Percentiles rank a stretch among this genome's conserved stretches.
phyloP scores from a whole-genome alignment of 2,797 vertebrate species.

The Rhinella marina region DNA sequence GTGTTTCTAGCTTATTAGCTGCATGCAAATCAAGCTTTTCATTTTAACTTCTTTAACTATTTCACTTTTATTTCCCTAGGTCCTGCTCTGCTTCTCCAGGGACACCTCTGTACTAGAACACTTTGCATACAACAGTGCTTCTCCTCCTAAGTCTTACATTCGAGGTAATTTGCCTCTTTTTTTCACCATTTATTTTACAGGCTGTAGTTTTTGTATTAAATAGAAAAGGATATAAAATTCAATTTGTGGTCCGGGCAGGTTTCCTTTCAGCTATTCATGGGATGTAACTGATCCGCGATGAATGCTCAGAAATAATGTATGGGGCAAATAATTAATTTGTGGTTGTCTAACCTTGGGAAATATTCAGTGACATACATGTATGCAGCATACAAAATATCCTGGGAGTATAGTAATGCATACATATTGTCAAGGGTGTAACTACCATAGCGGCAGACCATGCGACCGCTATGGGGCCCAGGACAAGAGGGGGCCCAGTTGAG shows the following conservation, averaged over 20 bases:
- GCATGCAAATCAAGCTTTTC: neutral
- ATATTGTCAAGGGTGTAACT: too few relatives aligned
- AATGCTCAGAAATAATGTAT: neutral
- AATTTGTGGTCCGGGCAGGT: neutral
- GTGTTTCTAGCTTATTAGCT: neutral
- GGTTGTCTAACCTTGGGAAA: too few relatives aligned
- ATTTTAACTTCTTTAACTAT: neutral
- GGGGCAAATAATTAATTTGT: neutral
- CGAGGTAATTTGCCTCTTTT: conserved; percentile 79
- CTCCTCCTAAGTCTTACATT: conserved; percentile 91
- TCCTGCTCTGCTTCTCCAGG: conserved; percentile 94
- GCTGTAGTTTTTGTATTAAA: neutral
- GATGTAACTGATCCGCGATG: neutral
- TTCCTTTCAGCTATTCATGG: neutral
- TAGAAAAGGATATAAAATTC: neutral
- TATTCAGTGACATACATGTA: too few relatives aligned
- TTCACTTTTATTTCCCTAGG: conserved; percentile 73
- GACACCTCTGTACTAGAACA: conserved; percentile 92
- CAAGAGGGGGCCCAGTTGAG: too few relatives aligned
- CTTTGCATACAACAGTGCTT: conserved; percentile 93
- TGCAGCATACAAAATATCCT: neutral
- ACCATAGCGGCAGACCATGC: too few relatives aligned
- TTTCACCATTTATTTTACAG: neutral
- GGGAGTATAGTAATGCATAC: neutral
- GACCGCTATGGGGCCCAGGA: too few relatives aligned